Percentiles rank a stretch among this genome's conserved stretches.
Conservation (phyloP, 2,797 vertebrate genomes). For the Danio kyathit region DNA sequence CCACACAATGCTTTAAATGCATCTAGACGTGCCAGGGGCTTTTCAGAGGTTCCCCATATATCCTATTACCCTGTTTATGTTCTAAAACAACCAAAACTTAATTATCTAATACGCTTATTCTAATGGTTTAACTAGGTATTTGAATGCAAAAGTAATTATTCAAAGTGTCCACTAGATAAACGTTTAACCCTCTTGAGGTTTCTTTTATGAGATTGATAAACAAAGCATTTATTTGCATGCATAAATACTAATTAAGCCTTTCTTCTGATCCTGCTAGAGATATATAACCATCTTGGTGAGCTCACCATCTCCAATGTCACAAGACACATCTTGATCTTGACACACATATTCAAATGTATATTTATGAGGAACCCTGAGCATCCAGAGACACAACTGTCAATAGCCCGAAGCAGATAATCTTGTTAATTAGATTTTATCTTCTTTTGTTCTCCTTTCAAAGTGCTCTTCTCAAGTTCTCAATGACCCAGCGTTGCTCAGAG, state of each 20-base stretch:
- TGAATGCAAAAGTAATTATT: constrained; percentile 26
- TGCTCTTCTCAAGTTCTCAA: constrained; percentile 70
- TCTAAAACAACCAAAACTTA: background rate
- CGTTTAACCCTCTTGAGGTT: constrained; percentile 62
- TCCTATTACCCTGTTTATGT: background rate
- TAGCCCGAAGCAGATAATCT: constrained; percentile 71
- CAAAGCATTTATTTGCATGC: constrained; percentile 80
- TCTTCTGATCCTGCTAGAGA: constrained; percentile 25
- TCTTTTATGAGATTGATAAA: constrained; percentile 70
- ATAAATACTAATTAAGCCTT: constrained; percentile 62
- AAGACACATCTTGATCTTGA: constrained; percentile 79
- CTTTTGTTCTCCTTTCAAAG: constrained; percentile 72
- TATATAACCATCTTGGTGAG: constrained; percentile 67
- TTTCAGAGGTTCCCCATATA: background rate
- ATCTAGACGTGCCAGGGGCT: background rate
- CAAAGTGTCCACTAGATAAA: constrained; percentile 30
- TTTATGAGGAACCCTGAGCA: constrained; percentile 79
- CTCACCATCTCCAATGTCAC: constrained; percentile 76
- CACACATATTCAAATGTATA: constrained; percentile 78
- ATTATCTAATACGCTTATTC: background rate
- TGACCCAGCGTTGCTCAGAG: background rate
- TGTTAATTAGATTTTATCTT: constrained; percentile 80
- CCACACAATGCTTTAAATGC: background rate
- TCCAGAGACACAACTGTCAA: constrained; percentile 74
- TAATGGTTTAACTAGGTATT: constrained; percentile 16